Evolutionary conservation across 2,888 invertebrate species (phyloP).

Genomic region (Lymantria monacha): DNA sequence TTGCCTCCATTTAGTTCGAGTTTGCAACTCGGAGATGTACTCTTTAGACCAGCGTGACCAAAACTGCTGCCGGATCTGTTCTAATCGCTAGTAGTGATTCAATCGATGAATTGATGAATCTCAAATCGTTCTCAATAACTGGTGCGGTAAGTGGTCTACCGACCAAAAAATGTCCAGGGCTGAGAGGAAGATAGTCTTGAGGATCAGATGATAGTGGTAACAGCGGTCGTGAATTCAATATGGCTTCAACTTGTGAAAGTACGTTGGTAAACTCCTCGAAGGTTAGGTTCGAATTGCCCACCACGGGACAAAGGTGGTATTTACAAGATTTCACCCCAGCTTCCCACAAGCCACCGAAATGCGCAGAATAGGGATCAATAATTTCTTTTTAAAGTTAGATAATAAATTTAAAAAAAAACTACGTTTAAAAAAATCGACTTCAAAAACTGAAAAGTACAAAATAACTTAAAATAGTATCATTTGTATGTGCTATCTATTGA

Average conservation of each 20-base stretch:
- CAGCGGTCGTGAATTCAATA: conserved; percentile 4
- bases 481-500: no score
- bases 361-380: background rate
- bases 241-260: background rate
- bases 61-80: no score
- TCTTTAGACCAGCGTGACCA: no score
- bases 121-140: background rate
- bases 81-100: background rate
- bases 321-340: conserved; percentile 4
- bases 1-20: background rate
- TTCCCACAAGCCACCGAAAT: conserved; percentile 9
- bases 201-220: background rate
- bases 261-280: background rate
- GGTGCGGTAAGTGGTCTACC: conserved; percentile 3
- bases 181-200: background rate
- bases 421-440: no score
- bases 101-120: background rate
- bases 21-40: conserved; percentile 4
- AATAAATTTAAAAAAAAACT: no score
- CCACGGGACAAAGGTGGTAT: background rate
- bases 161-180: background rate
- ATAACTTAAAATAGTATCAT: no score
- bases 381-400: no score
- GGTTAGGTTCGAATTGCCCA: background rate
- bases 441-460: no score